Percentiles rank a stretch among this genome's conserved stretches.
These are phyloP conservation scores for Tragelaphus scriptus DNA, from an alignment of 2,113 vertebrate species.

Conservation along the genomic window DNA sequence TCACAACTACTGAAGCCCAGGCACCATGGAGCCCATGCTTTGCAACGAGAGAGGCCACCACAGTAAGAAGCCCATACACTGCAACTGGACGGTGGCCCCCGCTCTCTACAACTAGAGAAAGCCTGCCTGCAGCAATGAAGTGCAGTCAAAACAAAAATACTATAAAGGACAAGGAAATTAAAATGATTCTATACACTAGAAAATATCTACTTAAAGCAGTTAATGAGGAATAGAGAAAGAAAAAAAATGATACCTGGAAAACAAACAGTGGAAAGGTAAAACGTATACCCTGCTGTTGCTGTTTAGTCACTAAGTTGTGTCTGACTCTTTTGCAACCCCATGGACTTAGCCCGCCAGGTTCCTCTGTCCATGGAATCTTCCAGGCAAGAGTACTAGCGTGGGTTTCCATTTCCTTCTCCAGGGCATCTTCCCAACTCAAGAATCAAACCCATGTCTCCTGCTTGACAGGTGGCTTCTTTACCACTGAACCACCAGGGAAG, in stretches of 20 bases:
- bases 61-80: neutral
- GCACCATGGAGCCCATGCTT: neutral
- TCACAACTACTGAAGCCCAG: neutral
- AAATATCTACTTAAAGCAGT: neutral
- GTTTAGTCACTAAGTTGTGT: neutral
- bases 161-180: neutral
- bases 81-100: neutral
- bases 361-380: neutral
- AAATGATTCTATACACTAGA: neutral
- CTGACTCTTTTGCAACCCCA: neutral
- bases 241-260: neutral
- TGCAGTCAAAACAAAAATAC: neutral
- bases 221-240: neutral
- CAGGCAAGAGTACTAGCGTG: neutral
- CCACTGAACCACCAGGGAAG: neutral
- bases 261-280: neutral
- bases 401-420: neutral
- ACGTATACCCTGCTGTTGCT: neutral
- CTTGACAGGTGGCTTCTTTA: neutral
- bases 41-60: neutral
- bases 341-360: neutral
- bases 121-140: neutral
- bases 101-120: neutral
- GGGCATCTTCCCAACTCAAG: neutral
- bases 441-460: neutral